Conservation (phyloP, 2,888 invertebrate genomes). For the Eupsilia transversa region DNA sequence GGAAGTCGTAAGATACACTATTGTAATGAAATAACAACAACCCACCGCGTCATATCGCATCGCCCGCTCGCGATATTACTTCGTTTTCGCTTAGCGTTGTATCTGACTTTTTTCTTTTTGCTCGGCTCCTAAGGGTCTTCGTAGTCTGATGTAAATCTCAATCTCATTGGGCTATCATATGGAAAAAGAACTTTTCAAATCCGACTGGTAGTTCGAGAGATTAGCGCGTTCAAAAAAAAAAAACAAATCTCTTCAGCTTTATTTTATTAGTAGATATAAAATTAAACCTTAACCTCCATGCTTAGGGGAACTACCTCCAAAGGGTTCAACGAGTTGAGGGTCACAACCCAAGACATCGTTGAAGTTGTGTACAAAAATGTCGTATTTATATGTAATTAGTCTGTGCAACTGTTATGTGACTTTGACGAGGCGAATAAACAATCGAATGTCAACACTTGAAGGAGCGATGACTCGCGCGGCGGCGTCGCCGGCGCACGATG, state of each 20-base stretch:
- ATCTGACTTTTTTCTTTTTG: too few relatives aligned
- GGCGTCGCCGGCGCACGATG: slow-evolving; percentile 68
- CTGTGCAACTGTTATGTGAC: slow-evolving; percentile 84
- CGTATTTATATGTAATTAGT: slow-evolving; percentile 80
- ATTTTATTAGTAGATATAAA: background rate
- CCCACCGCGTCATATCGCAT: too few relatives aligned
- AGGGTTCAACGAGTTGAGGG: slow-evolving; percentile 41
- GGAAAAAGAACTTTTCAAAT: too few relatives aligned
- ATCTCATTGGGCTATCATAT: too few relatives aligned
- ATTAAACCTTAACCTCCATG: slow-evolving; percentile 8
- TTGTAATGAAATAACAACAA: too few relatives aligned
- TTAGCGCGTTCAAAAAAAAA: background rate
- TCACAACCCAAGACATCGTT: slow-evolving; percentile 12
- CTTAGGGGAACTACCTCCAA: slow-evolving; percentile 35
- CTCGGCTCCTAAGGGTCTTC: too few relatives aligned
- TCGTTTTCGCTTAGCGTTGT: too few relatives aligned
- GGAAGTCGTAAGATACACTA: too few relatives aligned
- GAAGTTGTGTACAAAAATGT: slow-evolving; percentile 60
- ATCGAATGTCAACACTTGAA: slow-evolving; percentile 87
- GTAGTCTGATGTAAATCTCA: too few relatives aligned
- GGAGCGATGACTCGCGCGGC: slow-evolving; percentile 85
- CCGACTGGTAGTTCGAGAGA: too few relatives aligned
- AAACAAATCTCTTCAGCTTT: background rate
- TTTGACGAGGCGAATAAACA: slow-evolving; percentile 86
- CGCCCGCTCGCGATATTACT: too few relatives aligned